phyloP scores from a whole-genome alignment of 23 tunicate species.

The Ciona savignyi region DNA sequence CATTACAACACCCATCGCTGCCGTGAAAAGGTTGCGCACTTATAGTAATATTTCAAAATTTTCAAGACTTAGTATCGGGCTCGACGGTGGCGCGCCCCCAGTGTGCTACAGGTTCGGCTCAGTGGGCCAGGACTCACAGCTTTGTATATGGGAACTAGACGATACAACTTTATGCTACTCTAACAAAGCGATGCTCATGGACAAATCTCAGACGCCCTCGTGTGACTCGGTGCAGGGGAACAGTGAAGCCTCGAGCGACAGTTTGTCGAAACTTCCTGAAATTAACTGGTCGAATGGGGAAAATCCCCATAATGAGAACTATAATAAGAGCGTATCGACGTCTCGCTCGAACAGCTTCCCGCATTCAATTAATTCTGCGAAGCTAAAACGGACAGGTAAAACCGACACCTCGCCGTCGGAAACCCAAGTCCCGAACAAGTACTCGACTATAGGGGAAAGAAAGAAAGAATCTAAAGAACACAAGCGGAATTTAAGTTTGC shows the following conservation, averaged over 20 bases:
- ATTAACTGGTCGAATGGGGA: background rate
- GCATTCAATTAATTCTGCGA: conserved; percentile 22
- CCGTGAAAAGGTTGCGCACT: conserved; percentile 47
- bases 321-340: background rate
- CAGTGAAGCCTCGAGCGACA: background rate
- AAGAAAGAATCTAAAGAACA: conserved; percentile 65
- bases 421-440: conserved; percentile 33
- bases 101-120: conserved; percentile 90
- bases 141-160: conserved; percentile 96
- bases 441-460: conserved; percentile 59
- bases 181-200: conserved; percentile 1
- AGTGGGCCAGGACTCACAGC: conserved; percentile 92
- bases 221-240: background rate
- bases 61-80: conserved; percentile 61
- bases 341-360: conserved; percentile 32
- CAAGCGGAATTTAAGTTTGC: conserved; percentile 75
- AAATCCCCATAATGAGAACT: background rate
- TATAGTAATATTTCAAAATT: conserved; percentile 74
- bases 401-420: conserved; percentile 1
- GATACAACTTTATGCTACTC: conserved; percentile 39
- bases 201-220: background rate
- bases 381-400: conserved; percentile 2
- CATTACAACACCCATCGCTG: background rate
- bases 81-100: conserved; percentile 35
- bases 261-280: background rate